Percentiles rank a stretch among this genome's conserved stretches.
Evolutionary conservation across 2,113 vertebrate species (phyloP).

Genomic region (Menidia beryllina): DNA sequence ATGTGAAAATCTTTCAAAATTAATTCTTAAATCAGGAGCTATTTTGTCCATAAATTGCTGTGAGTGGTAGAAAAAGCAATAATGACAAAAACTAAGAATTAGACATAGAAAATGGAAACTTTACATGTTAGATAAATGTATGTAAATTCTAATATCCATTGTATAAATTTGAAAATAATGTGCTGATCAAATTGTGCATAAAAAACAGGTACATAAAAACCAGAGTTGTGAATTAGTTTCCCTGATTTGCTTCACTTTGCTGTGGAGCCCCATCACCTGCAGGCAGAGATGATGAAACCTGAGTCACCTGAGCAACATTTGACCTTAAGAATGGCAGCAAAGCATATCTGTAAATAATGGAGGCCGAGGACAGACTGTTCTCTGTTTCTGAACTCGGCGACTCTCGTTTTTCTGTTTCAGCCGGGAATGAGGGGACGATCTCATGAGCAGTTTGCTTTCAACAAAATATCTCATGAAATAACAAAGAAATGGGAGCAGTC

Average conservation of each 20-base stretch:
- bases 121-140: no score
- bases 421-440: neutral
- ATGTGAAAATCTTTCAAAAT: no score
- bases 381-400: neutral
- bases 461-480: neutral
- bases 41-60: no score
- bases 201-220: no score
- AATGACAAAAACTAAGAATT: no score
- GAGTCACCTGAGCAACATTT: slow-evolving; percentile 1
- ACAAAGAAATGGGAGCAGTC: neutral
- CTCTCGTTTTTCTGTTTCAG: neutral
- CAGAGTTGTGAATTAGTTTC: neutral
- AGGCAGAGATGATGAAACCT: neutral
- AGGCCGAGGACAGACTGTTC: neutral
- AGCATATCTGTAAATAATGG: slow-evolving; percentile 38
- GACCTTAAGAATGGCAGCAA: slow-evolving; percentile 19
- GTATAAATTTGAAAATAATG: no score
- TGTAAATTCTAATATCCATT: no score
- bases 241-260: neutral
- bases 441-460: neutral
- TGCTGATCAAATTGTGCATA: no score
- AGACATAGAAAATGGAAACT: no score
- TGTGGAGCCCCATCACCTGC: neutral
- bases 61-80: no score
- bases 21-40: no score